phyloP scores from a whole-genome alignment of 2,797 vertebrate genomes.

The Ibycter americanus region DNA sequence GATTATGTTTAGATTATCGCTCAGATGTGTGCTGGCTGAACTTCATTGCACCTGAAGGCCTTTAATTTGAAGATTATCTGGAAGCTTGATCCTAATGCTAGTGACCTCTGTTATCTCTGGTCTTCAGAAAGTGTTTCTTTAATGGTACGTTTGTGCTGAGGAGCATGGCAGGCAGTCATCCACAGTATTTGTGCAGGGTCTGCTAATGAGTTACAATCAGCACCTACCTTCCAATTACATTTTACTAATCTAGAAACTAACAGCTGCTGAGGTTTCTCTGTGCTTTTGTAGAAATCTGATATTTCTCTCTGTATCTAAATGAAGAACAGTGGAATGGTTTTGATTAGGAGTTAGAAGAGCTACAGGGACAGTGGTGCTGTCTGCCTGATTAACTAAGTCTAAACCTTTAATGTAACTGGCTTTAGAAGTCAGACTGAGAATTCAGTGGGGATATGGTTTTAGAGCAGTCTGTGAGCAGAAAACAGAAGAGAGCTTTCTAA shows the following conservation, averaged over 20 bases:
- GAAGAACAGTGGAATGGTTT: not conserved
- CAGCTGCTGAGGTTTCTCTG: constrained; percentile 18
- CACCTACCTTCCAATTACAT: constrained; percentile 10
- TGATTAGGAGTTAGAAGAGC: not conserved
- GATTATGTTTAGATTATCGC: constrained; percentile 25
- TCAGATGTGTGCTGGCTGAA: not conserved
- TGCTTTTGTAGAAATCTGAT: not conserved
- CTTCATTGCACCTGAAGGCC: constrained; percentile 21
- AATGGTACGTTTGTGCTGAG: not conserved
- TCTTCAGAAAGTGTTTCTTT: constrained; percentile 6
- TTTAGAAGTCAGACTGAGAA: not conserved
- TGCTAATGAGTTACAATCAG: not conserved
- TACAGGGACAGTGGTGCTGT: not conserved
- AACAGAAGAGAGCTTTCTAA: not conserved
- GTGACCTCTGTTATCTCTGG: constrained; percentile 44
- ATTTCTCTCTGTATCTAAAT: not conserved
- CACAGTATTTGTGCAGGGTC: not conserved
- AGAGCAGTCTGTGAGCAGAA: not conserved
- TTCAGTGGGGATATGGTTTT: not conserved
- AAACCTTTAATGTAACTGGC: not conserved
- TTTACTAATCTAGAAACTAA: constrained; percentile 8
- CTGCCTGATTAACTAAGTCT: not conserved
- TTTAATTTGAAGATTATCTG: constrained; percentile 43
- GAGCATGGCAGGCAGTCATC: not conserved
- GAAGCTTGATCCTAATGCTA: not conserved